phyloP scores from a whole-genome alignment of 2,888 invertebrate species.

The Iphiclides podalirius region DNA sequence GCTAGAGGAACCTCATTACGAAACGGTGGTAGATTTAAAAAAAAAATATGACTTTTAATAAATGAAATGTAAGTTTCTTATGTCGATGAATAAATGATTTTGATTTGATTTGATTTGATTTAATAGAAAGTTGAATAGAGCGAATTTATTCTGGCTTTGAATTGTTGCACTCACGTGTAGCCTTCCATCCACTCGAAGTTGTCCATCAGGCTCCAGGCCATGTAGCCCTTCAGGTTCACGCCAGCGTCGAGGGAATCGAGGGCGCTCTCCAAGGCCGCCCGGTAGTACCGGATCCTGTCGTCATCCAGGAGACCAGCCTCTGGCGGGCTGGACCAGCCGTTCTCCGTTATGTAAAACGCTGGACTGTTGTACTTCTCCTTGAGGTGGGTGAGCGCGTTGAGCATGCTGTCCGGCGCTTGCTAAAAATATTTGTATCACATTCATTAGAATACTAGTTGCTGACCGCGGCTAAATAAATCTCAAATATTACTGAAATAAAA shows the following conservation, averaged over 20 bases:
- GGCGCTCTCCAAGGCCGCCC: slow-evolving; percentile 60
- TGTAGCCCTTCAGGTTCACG: slow-evolving; percentile 75
- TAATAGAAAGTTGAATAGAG: too few relatives aligned
- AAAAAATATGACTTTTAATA: too few relatives aligned
- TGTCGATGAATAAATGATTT: too few relatives aligned
- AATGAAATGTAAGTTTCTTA: too few relatives aligned
- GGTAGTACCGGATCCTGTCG: slow-evolving; percentile 61
- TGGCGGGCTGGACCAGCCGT: slow-evolving; percentile 71
- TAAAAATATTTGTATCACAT: too few relatives aligned
- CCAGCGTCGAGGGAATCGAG: slow-evolving; percentile 66
- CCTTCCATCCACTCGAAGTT: slow-evolving; percentile 83
- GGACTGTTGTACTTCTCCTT: slow-evolving; percentile 71
- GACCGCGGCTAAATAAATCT: too few relatives aligned
- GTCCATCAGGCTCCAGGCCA: slow-evolving; percentile 83
- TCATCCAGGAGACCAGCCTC: slow-evolving; percentile 56
- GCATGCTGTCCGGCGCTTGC: slow-evolving; percentile 80
- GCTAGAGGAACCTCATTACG: too few relatives aligned
- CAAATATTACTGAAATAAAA: too few relatives aligned
- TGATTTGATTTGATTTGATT: too few relatives aligned
- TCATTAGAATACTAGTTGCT: too few relatives aligned
- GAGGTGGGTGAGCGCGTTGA: slow-evolving; percentile 73
- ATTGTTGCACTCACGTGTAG: slow-evolving; percentile 63
- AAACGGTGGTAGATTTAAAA: too few relatives aligned
- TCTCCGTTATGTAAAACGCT: slow-evolving; percentile 81
- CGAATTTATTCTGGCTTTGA: too few relatives aligned